Evolutionary conservation across 2,888 invertebrate genomes (phyloP), one percentile per base, ranked within the genome.

Genomic region (Tetragonisca angustula): DNA sequence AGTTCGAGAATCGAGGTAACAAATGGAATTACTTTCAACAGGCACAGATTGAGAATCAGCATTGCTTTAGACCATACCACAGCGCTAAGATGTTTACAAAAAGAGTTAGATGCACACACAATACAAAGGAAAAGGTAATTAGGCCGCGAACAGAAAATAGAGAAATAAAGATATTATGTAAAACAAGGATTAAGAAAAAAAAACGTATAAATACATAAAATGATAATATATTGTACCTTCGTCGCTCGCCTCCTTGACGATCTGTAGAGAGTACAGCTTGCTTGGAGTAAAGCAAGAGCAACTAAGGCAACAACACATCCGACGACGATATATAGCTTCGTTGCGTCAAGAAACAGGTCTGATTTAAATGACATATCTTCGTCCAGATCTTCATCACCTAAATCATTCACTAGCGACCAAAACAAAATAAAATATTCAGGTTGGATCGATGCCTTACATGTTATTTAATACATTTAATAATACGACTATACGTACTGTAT

Each of bases 231-330:
- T 36, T 9, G 19, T 95, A 97, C 97, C 97, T 97, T 97, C 86
- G 94, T 93, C 59, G 93, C 93, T 85, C 95, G 95, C 88, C 95
- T 96, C 88, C 95, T 95, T 32, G 96, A 96, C 0, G 96, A 96
- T 91, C 96, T 96, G 94, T 97, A 97, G 69, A 98, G 96, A 2
- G 98, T 98, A 93, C 98, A 98, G 73, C 95, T 96, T 0, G 98
- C 98, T 95, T 98, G 98, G 69, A 98, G 95, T 19, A 98, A 91
- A 0, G 98, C 97, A 62, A 98, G 96, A 32, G 98, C 95, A 54
- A 98, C 95, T 65, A 98, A 94, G 0, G 98, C 98, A 0, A 96
- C 96, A 79, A 98, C 97, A 90, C 98, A 97, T 13, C 97, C 98
- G 81, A 97, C 95, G 64, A 98, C 97, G 83, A 97, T 97, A 95